A percentile compares a stretch with the other conserved stretches of the same genome.
Evolutionary conservation across 2,888 invertebrate genomes (phyloP).

Genomic region (Scaptomyza parva): DNA sequence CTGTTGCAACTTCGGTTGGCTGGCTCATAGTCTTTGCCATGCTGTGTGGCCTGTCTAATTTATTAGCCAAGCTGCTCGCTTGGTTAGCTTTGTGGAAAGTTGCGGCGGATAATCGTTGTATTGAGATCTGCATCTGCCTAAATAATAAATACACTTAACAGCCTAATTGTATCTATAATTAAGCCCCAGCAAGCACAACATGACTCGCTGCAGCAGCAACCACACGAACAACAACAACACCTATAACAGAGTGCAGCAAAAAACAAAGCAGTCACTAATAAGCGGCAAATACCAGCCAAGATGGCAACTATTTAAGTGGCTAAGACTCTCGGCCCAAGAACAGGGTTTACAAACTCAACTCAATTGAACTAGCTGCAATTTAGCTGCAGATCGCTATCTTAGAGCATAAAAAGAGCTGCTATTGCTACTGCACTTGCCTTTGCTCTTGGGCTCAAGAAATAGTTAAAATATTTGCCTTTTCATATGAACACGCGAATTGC

Average conservation of each 20-base stretch:
- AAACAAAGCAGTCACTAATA: slow-evolving; percentile 56
- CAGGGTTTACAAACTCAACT: slow-evolving; percentile 28
- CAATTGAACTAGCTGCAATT: slow-evolving; percentile 71
- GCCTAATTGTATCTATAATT: slow-evolving; percentile 72
- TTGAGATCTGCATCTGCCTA: slow-evolving; percentile 45
- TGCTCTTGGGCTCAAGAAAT: slow-evolving; percentile 33
- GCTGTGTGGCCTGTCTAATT: slow-evolving; percentile 59
- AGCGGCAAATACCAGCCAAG: slow-evolving; percentile 55
- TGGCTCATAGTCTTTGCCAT: slow-evolving; percentile 17
- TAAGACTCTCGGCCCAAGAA: slow-evolving; percentile 27
- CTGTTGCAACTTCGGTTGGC: slow-evolving; percentile 3
- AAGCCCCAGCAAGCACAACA: slow-evolving; percentile 39
- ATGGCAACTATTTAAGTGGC: slow-evolving; percentile 38
- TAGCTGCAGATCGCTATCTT: slow-evolving; percentile 61
- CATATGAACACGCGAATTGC: slow-evolving; percentile 54
- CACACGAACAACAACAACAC: slow-evolving; percentile 8
- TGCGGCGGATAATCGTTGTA: slow-evolving; percentile 20
- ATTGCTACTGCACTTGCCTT: slow-evolving; percentile 5
- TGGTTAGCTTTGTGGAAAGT: slow-evolving; percentile 25
- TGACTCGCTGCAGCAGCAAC: slow-evolving; percentile 12
- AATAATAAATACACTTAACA: slow-evolving; percentile 69
- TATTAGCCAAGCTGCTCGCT: slow-evolving; percentile 43
- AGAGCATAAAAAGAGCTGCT: slow-evolving; percentile 6
- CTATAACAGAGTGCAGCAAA: slow-evolving; percentile 47
- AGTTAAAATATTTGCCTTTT: slow-evolving; percentile 59